Evolutionary conservation across 92 coral and sea anemone species (phyloP).

Genomic region (Micromussa lordhowensis): DNA sequence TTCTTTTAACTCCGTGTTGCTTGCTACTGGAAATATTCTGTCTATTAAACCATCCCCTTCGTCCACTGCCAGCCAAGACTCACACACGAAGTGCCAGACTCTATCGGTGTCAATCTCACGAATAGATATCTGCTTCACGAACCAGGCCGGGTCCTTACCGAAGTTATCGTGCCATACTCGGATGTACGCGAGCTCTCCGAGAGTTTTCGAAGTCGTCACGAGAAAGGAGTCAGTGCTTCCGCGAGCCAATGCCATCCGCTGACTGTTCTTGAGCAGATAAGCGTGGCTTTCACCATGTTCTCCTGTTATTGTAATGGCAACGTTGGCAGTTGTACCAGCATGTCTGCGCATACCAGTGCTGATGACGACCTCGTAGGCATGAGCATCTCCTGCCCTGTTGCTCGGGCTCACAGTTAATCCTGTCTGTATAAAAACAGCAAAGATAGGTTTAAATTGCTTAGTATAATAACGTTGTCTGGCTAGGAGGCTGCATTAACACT

Average conservation of each 20-base stretch:
- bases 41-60: constrained; percentile 92
- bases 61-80: constrained; percentile 98
- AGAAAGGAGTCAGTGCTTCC: constrained; percentile 81
- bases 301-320: constrained; percentile 85
- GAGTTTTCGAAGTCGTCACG: constrained; percentile 78
- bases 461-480: neutral
- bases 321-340: constrained; percentile 97
- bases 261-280: constrained; percentile 71
- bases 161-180: constrained; percentile 97
- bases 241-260: constrained; percentile 64
- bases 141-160: constrained; percentile 94
- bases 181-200: constrained; percentile 84
- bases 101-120: constrained; percentile 76
- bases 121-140: constrained; percentile 79
- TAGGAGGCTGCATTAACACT: neutral
- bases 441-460: neutral
- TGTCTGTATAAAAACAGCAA: constrained; percentile 45
- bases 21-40: constrained; percentile 80
- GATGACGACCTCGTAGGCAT: constrained; percentile 81
- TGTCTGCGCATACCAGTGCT: constrained; percentile 90
- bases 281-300: constrained; percentile 83
- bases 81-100: constrained; percentile 80
- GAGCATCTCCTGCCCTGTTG: constrained; percentile 65
- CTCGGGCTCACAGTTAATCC: constrained; percentile 86
- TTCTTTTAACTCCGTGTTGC: constrained; percentile 75